Percentiles rank a stretch among this genome's conserved stretches.
Conservation (phyloP, 2,797 vertebrate genomes). For the Coluber constrictor region DNA sequence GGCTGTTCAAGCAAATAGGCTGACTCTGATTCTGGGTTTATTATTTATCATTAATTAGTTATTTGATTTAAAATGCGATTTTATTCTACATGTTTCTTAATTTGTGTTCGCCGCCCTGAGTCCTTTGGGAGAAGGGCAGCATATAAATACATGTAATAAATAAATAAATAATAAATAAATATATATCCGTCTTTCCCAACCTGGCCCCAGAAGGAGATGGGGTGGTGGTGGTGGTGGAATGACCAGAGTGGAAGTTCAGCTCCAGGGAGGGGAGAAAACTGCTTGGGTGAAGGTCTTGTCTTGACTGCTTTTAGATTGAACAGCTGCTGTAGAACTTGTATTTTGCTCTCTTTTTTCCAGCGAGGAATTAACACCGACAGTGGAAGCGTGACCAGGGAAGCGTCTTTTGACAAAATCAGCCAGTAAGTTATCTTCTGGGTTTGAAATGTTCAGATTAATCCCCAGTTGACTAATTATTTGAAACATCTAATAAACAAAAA, state of each 20-base stretch:
- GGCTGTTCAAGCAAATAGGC: too few relatives aligned
- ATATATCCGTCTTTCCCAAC: background rate
- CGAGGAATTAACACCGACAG: slow-evolving; percentile 89
- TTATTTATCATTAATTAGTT: too few relatives aligned
- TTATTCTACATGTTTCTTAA: too few relatives aligned
- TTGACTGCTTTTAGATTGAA: fast-evolving
- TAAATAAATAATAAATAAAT: too few relatives aligned
- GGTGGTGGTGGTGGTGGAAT: background rate
- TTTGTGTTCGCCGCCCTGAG: too few relatives aligned
- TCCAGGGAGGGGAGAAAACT: background rate
- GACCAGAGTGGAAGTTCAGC: background rate
- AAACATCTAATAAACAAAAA: background rate
- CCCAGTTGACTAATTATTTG: background rate
- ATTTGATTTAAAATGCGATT: too few relatives aligned
- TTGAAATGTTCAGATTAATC: background rate
- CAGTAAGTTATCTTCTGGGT: slow-evolving; percentile 73
- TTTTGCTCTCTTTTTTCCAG: slow-evolving; percentile 63
- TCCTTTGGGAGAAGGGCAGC: too few relatives aligned
- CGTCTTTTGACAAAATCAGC: slow-evolving; percentile 91
- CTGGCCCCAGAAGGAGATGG: background rate
- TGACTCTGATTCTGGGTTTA: too few relatives aligned
- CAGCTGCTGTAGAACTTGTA: background rate
- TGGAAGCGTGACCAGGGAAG: slow-evolving; percentile 82
- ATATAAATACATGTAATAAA: too few relatives aligned
- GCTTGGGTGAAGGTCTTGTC: background rate